A percentile compares a stretch with the other conserved stretches of the same genome.
Evolutionary conservation across 1,140 invertebrate species (phyloP).

Genomic region (Drosophila persimilis): DNA sequence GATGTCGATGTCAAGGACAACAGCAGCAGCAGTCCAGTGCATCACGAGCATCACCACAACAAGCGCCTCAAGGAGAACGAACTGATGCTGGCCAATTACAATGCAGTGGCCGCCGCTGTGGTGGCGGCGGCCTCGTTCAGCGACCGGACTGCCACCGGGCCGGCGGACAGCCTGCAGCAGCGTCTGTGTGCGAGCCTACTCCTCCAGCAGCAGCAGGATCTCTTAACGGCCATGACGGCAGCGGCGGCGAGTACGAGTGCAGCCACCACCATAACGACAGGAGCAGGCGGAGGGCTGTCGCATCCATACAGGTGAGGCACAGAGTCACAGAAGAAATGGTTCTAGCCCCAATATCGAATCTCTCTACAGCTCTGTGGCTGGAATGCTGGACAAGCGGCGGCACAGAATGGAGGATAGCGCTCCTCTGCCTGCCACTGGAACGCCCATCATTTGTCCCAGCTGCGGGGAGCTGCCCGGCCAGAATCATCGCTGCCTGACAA

Average conservation of each 20-base stretch:
- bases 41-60: constrained; percentile 29
- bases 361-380: constrained; percentile 6
- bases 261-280: constrained; percentile 11
- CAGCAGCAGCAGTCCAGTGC: constrained; percentile 23
- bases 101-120: constrained; percentile 63
- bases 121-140: constrained; percentile 46
- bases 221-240: constrained; percentile 43
- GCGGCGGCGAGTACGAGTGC: constrained; percentile 20
- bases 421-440: background rate
- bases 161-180: constrained; percentile 43
- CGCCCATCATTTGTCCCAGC: constrained; percentile 47
- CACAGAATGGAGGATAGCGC: constrained; percentile 7
- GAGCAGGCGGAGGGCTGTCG: background rate
- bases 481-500: constrained; percentile 60
- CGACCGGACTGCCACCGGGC: background rate
- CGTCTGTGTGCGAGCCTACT: constrained; percentile 44
- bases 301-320: constrained; percentile 36
- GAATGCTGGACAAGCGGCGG: constrained; percentile 52
- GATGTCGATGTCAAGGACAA: too few species aligned
- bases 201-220: constrained; percentile 49
- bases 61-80: constrained; percentile 68
- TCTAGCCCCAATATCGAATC: background rate
- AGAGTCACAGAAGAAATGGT: too few species aligned
- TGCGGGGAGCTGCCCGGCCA: constrained; percentile 56
- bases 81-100: constrained; percentile 66